These are phyloP conservation scores for Drosophila aff. DNA, from an alignment of 1,140 invertebrate genomes.

Conservation along the genomic window DNA sequence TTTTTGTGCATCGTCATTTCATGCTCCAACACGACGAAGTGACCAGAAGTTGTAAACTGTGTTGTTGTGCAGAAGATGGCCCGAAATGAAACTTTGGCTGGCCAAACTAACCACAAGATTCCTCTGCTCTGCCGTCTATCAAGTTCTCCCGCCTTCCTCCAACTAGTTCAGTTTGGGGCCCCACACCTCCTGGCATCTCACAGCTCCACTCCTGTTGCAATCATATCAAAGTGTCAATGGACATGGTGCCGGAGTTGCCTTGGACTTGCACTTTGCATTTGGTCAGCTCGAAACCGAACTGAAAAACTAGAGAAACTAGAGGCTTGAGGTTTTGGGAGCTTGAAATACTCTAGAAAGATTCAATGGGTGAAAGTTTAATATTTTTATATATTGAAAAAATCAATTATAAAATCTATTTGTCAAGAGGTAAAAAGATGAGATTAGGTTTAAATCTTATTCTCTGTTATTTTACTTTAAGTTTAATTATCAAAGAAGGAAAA, in stretches of 20 bases:
- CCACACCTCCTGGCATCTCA: conserved; percentile 1
- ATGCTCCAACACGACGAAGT: conserved; percentile 42
- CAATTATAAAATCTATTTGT: background rate
- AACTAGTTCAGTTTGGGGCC: no score
- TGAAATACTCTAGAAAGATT: background rate
- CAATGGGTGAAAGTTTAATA: background rate
- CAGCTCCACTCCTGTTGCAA: conserved; percentile 28
- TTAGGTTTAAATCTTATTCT: background rate
- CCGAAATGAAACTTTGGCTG: conserved; percentile 34
- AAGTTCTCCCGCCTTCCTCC: background rate
- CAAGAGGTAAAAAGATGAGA: background rate
- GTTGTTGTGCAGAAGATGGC: conserved; percentile 25
- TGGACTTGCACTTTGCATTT: conserved; percentile 29
- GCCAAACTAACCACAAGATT: conserved; percentile 37
- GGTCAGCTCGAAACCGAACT: conserved; percentile 3
- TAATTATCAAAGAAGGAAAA: no score
- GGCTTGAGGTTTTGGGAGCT: background rate
- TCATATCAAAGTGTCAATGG: conserved; percentile 78
- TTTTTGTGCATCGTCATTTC: conserved; percentile 70
- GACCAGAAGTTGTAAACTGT: conserved; percentile 67
- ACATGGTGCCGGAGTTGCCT: conserved; percentile 29
- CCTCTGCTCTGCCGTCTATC: conserved; percentile 14
- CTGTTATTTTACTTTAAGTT: background rate
- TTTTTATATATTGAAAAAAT: background rate
- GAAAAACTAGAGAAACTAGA: background rate